Evolutionary conservation across 2,888 invertebrate species (phyloP).

Genomic region (Apodemia zela): DNA sequence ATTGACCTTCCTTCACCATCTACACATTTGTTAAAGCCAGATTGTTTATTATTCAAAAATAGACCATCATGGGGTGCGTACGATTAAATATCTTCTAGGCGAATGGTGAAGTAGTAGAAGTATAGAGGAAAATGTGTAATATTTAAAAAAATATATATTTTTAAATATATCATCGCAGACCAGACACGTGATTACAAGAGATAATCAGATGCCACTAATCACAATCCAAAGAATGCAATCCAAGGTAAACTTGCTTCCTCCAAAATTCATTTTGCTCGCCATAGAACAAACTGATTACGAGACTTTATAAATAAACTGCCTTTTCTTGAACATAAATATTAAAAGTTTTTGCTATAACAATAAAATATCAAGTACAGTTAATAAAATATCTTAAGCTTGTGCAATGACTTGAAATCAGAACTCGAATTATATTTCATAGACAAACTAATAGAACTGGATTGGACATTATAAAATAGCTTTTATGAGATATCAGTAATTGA

Average conservation of each 20-base stretch:
- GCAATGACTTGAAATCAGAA: neutral
- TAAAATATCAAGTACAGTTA: neutral
- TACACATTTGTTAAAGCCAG: no score
- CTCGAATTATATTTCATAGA: constrained; percentile 3
- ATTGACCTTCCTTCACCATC: no score
- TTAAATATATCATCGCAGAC: no score
- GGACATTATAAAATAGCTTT: neutral
- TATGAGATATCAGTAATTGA: constrained; percentile 15
- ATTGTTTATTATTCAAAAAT: no score
- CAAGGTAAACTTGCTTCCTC: neutral
- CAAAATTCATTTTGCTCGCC: neutral
- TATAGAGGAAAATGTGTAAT: no score
- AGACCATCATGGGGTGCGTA: no score
- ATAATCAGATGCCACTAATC: no score
- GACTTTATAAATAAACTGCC: neutral
- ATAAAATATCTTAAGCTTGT: neutral
- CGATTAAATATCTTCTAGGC: no score
- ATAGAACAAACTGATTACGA: neutral
- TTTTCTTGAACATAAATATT: neutral
- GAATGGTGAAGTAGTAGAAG: no score
- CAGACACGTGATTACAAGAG: no score
- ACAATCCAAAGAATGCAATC: no score
- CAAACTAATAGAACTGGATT: constrained; percentile 15
- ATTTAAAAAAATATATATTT: no score
- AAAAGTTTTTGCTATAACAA: neutral